Evolutionary conservation across 2,113 vertebrate species (phyloP).

Genomic region (Zosterops japonicus): DNA sequence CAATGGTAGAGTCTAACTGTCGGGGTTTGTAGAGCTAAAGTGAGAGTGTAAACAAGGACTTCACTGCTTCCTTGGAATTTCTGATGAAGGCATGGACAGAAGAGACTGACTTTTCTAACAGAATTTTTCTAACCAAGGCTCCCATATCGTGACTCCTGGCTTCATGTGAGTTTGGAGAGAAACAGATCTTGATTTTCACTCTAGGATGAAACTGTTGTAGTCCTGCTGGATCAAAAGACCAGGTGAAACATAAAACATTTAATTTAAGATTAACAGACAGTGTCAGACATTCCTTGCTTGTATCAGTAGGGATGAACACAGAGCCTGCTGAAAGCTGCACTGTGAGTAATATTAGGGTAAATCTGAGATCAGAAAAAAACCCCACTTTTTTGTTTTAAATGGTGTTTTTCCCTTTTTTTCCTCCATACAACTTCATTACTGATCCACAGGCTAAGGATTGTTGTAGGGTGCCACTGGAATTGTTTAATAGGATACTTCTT

Average conservation of each 20-base stretch:
- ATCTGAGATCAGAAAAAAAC: background rate
- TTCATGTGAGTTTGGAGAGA: background rate
- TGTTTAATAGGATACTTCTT: background rate
- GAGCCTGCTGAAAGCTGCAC: background rate
- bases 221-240: background rate
- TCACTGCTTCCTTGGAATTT: background rate
- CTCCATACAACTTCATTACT: background rate
- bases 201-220: background rate
- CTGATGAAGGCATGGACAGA: background rate
- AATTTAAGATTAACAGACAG: background rate
- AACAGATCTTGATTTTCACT: background rate
- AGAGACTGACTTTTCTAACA: background rate
- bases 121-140: background rate
- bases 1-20: background rate
- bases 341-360: background rate
- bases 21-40: background rate
- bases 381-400: background rate
- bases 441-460: background rate
- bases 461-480: background rate
- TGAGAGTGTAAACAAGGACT: background rate
- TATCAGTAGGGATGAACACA: background rate
- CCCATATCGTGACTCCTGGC: background rate
- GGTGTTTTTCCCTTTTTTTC: fast-evolving
- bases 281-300: background rate
- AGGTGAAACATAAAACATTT: background rate